A percentile compares a stretch with the other conserved stretches of the same genome.
These are phyloP conservation scores for Brachirus orientalis DNA, from an alignment of 2,113 vertebrate genomes.

Conservation along the genomic window DNA sequence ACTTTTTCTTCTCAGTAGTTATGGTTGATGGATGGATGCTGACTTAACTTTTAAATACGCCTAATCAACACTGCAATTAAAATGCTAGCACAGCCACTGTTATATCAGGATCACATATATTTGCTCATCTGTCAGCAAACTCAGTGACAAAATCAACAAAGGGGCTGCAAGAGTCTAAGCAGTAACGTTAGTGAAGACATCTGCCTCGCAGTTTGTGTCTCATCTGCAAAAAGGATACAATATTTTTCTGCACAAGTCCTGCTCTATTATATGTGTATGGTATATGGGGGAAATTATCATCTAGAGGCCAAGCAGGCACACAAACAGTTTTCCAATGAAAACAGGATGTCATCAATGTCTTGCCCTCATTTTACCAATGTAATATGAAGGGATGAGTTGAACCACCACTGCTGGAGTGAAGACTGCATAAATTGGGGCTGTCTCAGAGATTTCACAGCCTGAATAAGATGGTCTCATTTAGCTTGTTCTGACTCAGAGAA, in stretches of 20 bases:
- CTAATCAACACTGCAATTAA: slow-evolving; percentile 50
- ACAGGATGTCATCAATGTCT: slow-evolving; percentile 51
- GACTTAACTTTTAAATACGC: slow-evolving; percentile 35
- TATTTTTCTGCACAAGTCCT: slow-evolving; percentile 16
- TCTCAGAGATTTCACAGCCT: slow-evolving; percentile 63
- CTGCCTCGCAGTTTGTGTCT: slow-evolving; percentile 30
- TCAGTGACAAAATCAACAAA: slow-evolving; percentile 5
- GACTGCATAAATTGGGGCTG: slow-evolving; percentile 53
- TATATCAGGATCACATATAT: slow-evolving; percentile 22
- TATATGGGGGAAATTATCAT: slow-evolving; percentile 24
- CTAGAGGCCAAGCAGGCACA: slow-evolving; percentile 21
- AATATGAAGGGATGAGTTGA: slow-evolving; percentile 39
- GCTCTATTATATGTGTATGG: slow-evolving; percentile 11
- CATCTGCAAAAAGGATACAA: slow-evolving; percentile 29
- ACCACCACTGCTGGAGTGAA: slow-evolving; percentile 37
- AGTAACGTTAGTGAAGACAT: slow-evolving; percentile 21
- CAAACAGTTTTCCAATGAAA: slow-evolving; percentile 48
- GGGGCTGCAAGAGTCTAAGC: neutral
- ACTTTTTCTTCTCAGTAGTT: slow-evolving; percentile 11
- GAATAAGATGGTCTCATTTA: slow-evolving; percentile 53
- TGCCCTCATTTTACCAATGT: slow-evolving; percentile 41
- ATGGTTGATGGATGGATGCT: slow-evolving; percentile 29
- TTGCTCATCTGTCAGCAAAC: slow-evolving; percentile 22
- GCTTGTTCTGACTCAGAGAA: slow-evolving; percentile 46
- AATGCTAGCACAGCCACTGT: slow-evolving; percentile 13